Base-by-base conservation (phyloP, 2,888 invertebrate species). In the Nomada ferruginata region DNA sequence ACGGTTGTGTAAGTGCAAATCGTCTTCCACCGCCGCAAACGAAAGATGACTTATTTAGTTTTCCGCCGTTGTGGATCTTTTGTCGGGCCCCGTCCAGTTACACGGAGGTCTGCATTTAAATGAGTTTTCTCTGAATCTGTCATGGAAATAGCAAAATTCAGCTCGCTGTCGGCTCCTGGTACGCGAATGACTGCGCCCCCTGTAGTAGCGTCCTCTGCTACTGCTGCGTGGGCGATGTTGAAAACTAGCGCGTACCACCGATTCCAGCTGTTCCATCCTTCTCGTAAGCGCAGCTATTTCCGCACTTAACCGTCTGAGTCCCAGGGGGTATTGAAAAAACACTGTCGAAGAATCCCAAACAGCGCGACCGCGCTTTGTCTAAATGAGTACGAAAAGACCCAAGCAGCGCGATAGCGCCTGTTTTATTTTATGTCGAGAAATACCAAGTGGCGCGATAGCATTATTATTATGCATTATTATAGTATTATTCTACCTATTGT, bases 131-230 rank as follows among this genome's bases (percentile, higher is more conserved):
- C 55, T 29, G 44, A 72, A 72, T 2, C 7, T 63, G 0, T 18
- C 18, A 15, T 72, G 72, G n/a, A 15, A 72, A 55, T 23, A 72
- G 4, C 64, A 72, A 5, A 29, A 29, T 5, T 29, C 29, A 29
- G 29, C 7, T 29, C 29, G 29, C 29, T 29, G 29, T 29, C 29
- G 29, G 7, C 29, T 29, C 29, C 29, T 5, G 0, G 7, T 29
- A 7, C 29, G 29, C 7, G 29, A 29, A 29, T 29, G 29, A 29
- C 7, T 29, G 29, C 29, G 29, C 29, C 29, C 29, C 29, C 29
- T 29, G 0, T 29, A 29, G 15, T 50, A n/a, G 20, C 9, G 7
- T n/a, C 20, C 53, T 15, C 26, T n/a, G 20, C 7, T 11, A 2
- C 20, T 55, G n/a, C 20, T 9, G 20, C 55, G 55, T 10, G 11